A percentile compares a stretch with the other conserved stretches of the same genome.
phyloP scores from a whole-genome alignment of 2,888 invertebrate species.

The Desoria tigrina region DNA sequence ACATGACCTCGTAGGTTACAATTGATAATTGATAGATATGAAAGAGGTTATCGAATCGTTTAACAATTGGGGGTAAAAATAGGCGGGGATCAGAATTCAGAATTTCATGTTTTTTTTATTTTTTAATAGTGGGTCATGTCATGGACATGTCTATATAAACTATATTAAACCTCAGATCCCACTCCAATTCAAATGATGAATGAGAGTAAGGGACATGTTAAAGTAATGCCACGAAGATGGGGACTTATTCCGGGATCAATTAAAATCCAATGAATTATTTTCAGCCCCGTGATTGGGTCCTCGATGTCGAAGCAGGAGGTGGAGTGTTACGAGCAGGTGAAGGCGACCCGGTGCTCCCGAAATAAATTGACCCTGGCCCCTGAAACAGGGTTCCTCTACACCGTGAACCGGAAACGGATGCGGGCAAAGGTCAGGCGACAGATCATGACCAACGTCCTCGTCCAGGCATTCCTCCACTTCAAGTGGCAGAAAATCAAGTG shows the following conservation, averaged over 20 bases:
- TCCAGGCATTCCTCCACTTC: conserved; percentile 44
- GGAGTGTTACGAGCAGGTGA: neutral
- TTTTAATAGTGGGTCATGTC: too few relatives aligned
- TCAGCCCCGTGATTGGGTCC: conserved; percentile 40
- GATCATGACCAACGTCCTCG: conserved; percentile 43
- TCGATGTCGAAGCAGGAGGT: conserved; percentile 7
- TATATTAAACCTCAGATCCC: too few relatives aligned
- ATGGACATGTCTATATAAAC: too few relatives aligned
- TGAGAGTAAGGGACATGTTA: too few relatives aligned
- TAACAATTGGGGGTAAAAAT: too few relatives aligned
- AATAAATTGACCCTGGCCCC: conserved; percentile 11
- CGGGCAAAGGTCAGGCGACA: conserved; percentile 30
- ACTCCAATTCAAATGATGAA: too few relatives aligned
- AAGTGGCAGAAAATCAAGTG: conserved; percentile 44
- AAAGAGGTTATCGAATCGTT: too few relatives aligned
- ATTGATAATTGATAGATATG: too few relatives aligned
- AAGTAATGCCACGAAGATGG: neutral
- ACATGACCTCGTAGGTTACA: too few relatives aligned
- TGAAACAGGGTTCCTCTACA: conserved; percentile 41
- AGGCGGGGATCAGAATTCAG: too few relatives aligned
- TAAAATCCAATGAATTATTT: conserved; percentile 2
- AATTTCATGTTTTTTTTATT: too few relatives aligned
- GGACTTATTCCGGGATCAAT: neutral
- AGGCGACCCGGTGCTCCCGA: neutral
- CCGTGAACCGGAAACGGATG: conserved; percentile 40